Evolutionary conservation across 1,140 invertebrate species (phyloP).

Genomic region (Scaptodrosophila lebanonensis): DNA sequence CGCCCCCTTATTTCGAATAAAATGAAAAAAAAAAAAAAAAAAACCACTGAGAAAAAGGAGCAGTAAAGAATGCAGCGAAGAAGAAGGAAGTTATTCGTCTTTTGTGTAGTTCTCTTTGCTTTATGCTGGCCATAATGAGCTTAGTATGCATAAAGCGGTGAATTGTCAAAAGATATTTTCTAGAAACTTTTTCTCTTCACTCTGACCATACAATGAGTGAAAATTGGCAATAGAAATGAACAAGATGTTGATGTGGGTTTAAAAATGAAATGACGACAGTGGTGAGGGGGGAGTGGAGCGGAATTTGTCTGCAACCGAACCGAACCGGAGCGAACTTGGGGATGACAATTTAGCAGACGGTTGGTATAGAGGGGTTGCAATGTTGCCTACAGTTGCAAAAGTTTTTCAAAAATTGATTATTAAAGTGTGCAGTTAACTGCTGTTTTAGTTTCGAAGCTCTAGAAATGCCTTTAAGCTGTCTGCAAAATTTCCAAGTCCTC

Average conservation of each 20-base stretch:
- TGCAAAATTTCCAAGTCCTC: too few species aligned
- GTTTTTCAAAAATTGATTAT: too few species aligned
- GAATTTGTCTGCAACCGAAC: too few species aligned
- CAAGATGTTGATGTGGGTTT: background rate
- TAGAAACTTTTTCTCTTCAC: constrained; percentile 52
- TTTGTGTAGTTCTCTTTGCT: constrained; percentile 27
- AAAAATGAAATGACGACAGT: too few species aligned
- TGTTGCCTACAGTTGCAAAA: too few species aligned
- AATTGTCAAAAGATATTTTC: constrained; percentile 69
- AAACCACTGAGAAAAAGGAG: constrained; percentile 13
- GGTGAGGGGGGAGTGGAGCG: too few species aligned
- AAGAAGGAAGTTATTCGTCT: constrained; percentile 26
- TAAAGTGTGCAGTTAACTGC: too few species aligned
- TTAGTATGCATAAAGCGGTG: constrained; percentile 69
- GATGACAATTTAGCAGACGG: too few species aligned
- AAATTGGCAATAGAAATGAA: constrained; percentile 34
- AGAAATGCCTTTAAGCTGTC: too few species aligned
- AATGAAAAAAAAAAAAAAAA: constrained; percentile 19
- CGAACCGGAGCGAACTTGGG: too few species aligned
- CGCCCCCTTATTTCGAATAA: constrained; percentile 36
- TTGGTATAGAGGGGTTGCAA: too few species aligned
- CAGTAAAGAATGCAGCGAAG: constrained; percentile 13
- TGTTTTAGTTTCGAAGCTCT: too few species aligned
- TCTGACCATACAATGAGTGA: constrained; percentile 32
- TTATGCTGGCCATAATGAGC: constrained; percentile 57